A percentile compares a stretch with the other conserved stretches of the same genome.
Evolutionary conservation across 1,140 invertebrate species (phyloP).

Genomic region (Asbolus verrucosus): DNA sequence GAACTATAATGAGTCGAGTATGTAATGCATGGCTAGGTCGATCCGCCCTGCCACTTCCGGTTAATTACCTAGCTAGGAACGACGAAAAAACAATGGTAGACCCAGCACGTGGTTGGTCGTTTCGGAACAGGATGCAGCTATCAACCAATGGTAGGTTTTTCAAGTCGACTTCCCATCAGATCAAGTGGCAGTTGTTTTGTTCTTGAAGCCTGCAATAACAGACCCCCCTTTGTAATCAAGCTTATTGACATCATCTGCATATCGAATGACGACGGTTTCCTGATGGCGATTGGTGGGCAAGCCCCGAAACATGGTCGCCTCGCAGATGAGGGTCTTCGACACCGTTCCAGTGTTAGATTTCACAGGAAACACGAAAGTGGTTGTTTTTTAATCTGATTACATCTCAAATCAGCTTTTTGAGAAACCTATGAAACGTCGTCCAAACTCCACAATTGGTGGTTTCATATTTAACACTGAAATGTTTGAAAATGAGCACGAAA

Average conservation of each 20-base stretch:
- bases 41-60: conserved; percentile 54
- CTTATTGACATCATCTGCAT: conserved; percentile 3
- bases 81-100: conserved; percentile 50
- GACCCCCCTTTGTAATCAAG: conserved; percentile 11
- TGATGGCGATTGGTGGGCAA: conserved; percentile 34
- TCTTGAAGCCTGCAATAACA: conserved; percentile 9
- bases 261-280: conserved; percentile 35
- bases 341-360: conserved; percentile 37
- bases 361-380: conserved; percentile 32
- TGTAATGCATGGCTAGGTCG: conserved; percentile 37
- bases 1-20: conserved; percentile 48
- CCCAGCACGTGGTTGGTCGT: conserved; percentile 51
- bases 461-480: too few relatives aligned
- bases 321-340: conserved; percentile 39
- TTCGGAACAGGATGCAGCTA: conserved; percentile 47
- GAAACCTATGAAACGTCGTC: neutral
- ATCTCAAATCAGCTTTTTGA: conserved; percentile 10
- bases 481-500: too few relatives aligned
- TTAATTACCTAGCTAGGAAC: conserved; percentile 53
- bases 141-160: conserved; percentile 50
- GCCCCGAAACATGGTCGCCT: conserved; percentile 24
- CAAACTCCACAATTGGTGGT: conserved; percentile 4
- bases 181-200: conserved; percentile 21
- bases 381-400: conserved; percentile 27
- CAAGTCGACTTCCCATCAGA: conserved; percentile 48